Percentiles rank a stretch among this genome's conserved stretches.
These are phyloP conservation scores for Ophiodon elongatus DNA, from an alignment of 2,113 vertebrate genomes.

Conservation along the genomic window DNA sequence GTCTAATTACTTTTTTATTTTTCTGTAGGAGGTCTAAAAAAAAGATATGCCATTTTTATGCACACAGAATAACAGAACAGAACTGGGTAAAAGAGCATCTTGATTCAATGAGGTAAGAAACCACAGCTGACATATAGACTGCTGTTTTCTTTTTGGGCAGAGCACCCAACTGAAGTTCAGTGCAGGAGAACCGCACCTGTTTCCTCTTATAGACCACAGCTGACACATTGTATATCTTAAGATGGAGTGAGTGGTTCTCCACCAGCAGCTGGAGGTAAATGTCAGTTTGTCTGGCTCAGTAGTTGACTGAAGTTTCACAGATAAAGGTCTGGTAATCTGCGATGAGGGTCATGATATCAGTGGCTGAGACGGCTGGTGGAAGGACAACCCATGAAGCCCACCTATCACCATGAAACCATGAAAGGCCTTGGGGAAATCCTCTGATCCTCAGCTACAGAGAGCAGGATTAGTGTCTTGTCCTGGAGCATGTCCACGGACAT, in stretches of 20 bases:
- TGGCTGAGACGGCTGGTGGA: background rate
- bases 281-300: background rate
- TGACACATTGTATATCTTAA: background rate
- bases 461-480: background rate
- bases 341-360: constrained; percentile 3
- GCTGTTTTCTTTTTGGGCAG: background rate
- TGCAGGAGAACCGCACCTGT: background rate
- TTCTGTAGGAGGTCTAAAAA: background rate
- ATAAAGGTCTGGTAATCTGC: background rate
- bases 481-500: background rate
- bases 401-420: background rate
- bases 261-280: background rate
- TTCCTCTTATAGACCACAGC: background rate
- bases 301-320: background rate
- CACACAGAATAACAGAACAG: background rate
- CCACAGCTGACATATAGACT: background rate
- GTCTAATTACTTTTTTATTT: no score
- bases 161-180: constrained; percentile 1
- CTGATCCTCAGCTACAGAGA: constrained; percentile 16
- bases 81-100: background rate
- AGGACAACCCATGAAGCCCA: background rate
- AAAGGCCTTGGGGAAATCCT: constrained; percentile 2
- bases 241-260: background rate
- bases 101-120: background rate
- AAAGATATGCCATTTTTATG: background rate